Evolutionary conservation across 2,797 vertebrate species (phyloP), one percentile per base, ranked within the genome.

Genomic region (Danio albolineatus): DNA sequence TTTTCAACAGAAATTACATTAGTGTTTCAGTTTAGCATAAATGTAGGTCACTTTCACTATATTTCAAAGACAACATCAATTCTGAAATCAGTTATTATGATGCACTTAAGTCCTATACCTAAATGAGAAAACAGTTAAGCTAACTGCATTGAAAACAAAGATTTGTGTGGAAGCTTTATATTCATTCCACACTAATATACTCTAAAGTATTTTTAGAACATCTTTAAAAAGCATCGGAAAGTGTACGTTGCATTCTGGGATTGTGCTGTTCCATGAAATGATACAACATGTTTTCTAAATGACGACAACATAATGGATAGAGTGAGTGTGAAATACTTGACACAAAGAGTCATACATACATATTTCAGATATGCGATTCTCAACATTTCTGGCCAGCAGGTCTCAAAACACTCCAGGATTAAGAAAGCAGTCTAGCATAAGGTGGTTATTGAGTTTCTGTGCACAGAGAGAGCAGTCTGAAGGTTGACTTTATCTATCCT

Each of bases 391-490:
- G 36, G 10, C 49, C 67, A 71, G 36, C 67, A 53, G 67, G 10
- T 10, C 48, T 54, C 36, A 41, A 17, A 41, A 12, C 0, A 6
- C 51, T 54, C 53, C 48, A 54, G n/a, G 16, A 13, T 36, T 43
- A 6, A 41, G 38, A 71, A 71, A 41, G 67, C 49, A 7, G 36
- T 51, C 21, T 44, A 67, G 48, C 65, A 51, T 67, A 10, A 38
- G 21, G 28, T 9, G 54, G 36, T 71, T 54, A 19, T 28, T 39
- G 16, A 10, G 36, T 54, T 65, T 65, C n/a, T 43, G 5, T 13
- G 41, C 62, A 65, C 62, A 12, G 10, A 65, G 61, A 53, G 7
- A 41, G 67, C 10, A 53, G n/a, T 16, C 38, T 71, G 49, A 71
- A 71, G 1, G 5, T 9, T 10, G 46, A 51, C 16, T 51, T 1